Base-by-base conservation (phyloP, 2,797 vertebrate genomes). In the Sebastes wilsoni region DNA sequence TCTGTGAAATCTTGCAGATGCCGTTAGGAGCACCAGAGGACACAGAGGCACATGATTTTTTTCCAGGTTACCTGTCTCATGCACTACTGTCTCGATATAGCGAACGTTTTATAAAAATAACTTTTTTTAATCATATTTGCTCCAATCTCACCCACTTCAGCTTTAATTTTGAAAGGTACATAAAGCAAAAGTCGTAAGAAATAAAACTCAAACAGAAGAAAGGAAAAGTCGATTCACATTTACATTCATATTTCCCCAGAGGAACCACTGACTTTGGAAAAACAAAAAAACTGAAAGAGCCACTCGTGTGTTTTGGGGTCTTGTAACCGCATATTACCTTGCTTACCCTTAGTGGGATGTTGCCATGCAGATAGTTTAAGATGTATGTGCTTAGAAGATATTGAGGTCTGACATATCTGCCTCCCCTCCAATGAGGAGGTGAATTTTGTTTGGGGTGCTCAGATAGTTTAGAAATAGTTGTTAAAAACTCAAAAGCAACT, bases 231-330 rank as follows among this genome's bases (percentile, higher is more conserved):
- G 3, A 88, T 83, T 79, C 46, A 28, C 74, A 85, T 83, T 85
- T 81, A 74, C 68, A 80, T 84, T 80, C 70, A 77, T n/a, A 82
- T 82, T 84, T 84, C 81, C 81, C 73, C 2, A n/a, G 86, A 67
- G 83, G n/a, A 76, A 30, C 59, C 34, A 12, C 30, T 22, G 61
- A 75, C 61, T 28, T 56, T 67, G 78, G 25, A 59, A 64, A 23
- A 69, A 55, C 54, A 10, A 60, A 46, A 18, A 18, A 42, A 66
- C 25, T 18, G 3, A 38, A 71, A 62, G 32, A 64, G 34, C 7
- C 18, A 27, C 23, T 49, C 2, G 11, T 77, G 32, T 55, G 13
- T 71, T 49, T 13, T 27, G 6, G 14, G 11, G 34, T 67, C 14
- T 32, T 34, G 34, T 5, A 64, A 64, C n/a, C 12, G 14, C 16